Conservation (phyloP, 2,888 invertebrate species). For the Atethmia centrago region DNA sequence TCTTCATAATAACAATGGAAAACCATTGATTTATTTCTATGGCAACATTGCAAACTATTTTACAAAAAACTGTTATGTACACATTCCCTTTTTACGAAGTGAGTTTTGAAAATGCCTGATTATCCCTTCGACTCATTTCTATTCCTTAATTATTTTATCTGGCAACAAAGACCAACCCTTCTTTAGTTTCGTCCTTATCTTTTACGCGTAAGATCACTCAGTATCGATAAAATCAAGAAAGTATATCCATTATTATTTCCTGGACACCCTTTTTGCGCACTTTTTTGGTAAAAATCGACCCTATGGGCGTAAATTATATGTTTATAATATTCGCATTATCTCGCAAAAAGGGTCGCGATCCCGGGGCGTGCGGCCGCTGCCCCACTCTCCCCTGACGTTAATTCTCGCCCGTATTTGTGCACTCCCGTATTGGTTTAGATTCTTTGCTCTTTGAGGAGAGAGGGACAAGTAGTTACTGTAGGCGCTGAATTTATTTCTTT, state of each 20-base stretch:
- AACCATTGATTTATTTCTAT: background rate
- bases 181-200: constrained; percentile 38
- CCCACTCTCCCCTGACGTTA: constrained; percentile 61
- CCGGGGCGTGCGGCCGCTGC: constrained; percentile 49
- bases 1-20: constrained; percentile 3
- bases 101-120: constrained; percentile 5
- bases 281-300: constrained; percentile 44
- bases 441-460: constrained; percentile 69
- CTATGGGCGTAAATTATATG: constrained; percentile 66
- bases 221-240: constrained; percentile 58
- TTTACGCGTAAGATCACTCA: constrained; percentile 46
- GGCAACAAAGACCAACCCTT: constrained; percentile 35
- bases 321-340: constrained; percentile 69
- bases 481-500: constrained; percentile 57
- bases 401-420: constrained; percentile 82
- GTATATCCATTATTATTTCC: constrained; percentile 49
- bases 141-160: constrained; percentile 37
- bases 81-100: background rate
- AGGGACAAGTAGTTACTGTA: constrained; percentile 53
- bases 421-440: constrained; percentile 80
- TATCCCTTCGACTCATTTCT: constrained; percentile 4
- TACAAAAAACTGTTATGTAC: background rate
- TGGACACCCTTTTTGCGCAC: constrained; percentile 53
- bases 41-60: background rate
- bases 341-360: constrained; percentile 64